These are phyloP conservation scores for Gallinago paraguaiae DNA, from an alignment of 2,113 vertebrate genomes.

Conservation along the genomic window DNA sequence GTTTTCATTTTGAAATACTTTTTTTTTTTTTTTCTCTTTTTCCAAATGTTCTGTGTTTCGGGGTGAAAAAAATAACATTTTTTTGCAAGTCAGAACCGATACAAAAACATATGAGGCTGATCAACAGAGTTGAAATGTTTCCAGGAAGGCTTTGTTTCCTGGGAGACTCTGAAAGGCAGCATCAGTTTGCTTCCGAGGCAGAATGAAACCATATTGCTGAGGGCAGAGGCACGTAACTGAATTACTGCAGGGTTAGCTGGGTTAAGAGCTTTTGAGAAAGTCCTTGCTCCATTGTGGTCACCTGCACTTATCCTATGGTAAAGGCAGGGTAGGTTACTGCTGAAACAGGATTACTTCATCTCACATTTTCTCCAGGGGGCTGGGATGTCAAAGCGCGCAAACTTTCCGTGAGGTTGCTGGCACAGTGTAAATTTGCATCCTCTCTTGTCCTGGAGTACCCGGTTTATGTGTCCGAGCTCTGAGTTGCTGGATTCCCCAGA, in stretches of 20 bases:
- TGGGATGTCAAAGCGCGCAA: neutral
- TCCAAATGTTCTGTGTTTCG: neutral
- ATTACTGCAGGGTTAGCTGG: neutral
- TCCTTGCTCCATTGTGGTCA: neutral
- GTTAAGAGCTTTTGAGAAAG: slow-evolving; percentile 13
- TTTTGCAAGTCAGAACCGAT: neutral
- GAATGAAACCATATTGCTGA: neutral
- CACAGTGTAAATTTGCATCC: neutral
- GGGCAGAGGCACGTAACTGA: neutral
- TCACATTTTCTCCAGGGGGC: slow-evolving; percentile 14
- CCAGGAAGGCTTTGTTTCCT: neutral
- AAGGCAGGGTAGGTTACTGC: neutral
- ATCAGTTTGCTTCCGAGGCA: neutral
- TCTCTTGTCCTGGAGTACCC: neutral
- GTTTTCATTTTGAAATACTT: neutral
- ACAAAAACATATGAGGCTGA: neutral
- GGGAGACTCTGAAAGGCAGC: neutral
- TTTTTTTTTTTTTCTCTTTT: neutral
- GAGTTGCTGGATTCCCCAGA: neutral
- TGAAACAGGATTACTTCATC: slow-evolving; percentile 14
- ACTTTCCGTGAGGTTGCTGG: neutral
- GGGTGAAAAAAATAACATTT: neutral
- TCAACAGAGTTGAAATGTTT: neutral
- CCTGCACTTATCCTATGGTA: neutral
- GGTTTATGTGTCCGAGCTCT: neutral